Evolutionary conservation across 2,113 vertebrate species (phyloP), one percentile per base, ranked within the genome.

Genomic region (Podiceps cristatus): DNA sequence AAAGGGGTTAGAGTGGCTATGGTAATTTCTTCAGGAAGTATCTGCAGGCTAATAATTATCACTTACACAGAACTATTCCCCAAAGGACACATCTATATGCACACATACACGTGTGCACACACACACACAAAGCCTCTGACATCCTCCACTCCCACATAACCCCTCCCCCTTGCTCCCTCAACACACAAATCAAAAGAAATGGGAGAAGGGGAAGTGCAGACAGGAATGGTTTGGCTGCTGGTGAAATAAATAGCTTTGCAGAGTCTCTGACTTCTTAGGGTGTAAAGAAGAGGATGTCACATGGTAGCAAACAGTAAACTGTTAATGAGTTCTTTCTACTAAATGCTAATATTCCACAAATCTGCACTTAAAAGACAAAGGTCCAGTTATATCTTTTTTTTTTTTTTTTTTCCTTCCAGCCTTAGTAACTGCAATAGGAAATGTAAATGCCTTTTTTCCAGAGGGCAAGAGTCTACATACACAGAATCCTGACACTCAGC

Each of bases 71-170:
- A 63, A 64, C 10, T 68, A n/a, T 17, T 74, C 12, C 18, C n/a
- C 33, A 50, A 85, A 62, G 31, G 47, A 66, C 29, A 87, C 5
- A 47, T 16, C 50, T 3, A 42, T 23, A 63, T 7, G 18, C 9
- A 33, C 0, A 77, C 8, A 3, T 4, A 10, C 11, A 33, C 4
- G 4, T 3, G 14, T 29, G 11, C 62, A 23, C 19, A 49, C 33
- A 52, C 15, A 71, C 8, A 69, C 1, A 25, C 15, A 64, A 64
- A 66, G 50, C 9, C 9, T 72, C 19, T 83, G n/a, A 59, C 55
- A 69, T 29, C 20, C 22, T 86, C 13, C 27, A 9, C n/a, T 72
- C 17, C 62, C 24, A 69, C 8, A 11, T 13, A 59, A 68, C 11
- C 40, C 18, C 3, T 6, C 2, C 42, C 42, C 42, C 42, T 42